A percentile compares a stretch with the other conserved stretches of the same genome.
Conservation (phyloP, 2,797 vertebrate species). For the Sorex maritimensis region DNA sequence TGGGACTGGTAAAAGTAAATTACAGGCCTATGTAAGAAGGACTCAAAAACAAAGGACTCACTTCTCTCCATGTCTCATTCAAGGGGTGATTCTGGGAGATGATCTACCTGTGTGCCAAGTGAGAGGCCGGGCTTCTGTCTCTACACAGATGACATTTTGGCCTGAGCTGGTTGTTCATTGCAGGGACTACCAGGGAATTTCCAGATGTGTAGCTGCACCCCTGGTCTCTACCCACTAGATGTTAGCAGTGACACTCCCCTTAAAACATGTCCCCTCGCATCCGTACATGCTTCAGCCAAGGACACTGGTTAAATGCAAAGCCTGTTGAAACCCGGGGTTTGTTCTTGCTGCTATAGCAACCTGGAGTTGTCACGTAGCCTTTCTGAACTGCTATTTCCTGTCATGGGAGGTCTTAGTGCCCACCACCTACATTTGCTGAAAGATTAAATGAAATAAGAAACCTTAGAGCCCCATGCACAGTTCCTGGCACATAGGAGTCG, state of each 20-base stretch:
- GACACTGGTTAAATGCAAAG: neutral
- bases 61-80: neutral
- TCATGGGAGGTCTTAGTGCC: neutral
- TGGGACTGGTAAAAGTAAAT: neutral
- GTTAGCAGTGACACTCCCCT: neutral
- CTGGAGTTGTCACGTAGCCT: neutral
- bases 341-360: neutral
- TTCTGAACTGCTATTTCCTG: conserved; percentile 15
- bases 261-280: neutral
- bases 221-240: neutral
- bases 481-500: neutral
- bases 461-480: neutral
- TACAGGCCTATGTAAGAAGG: neutral
- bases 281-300: neutral
- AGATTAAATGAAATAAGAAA: neutral
- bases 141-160: neutral
- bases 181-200: neutral
- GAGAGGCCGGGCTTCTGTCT: neutral
- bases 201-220: neutral
- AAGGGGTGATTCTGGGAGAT: neutral
- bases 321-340: neutral
- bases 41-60: neutral
- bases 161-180: neutral
- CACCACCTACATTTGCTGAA: neutral
- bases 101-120: no score